A percentile compares a stretch with the other conserved stretches of the same genome.
Evolutionary conservation across 2,888 invertebrate genomes (phyloP).

Genomic region (Drosophila vallismaia): DNA sequence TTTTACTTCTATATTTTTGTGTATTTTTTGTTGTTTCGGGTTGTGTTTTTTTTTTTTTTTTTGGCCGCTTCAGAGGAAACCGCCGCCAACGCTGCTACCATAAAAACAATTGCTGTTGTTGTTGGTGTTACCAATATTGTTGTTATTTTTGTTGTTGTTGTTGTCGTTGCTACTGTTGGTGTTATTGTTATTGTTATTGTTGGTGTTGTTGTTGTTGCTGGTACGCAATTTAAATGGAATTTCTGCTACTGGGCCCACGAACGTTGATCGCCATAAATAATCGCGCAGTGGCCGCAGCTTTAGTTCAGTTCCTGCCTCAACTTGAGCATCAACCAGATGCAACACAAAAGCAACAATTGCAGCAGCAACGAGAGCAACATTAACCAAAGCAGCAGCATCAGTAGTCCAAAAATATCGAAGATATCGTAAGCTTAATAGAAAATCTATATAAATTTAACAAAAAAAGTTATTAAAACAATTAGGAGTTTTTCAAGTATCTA

Average conservation of each 20-base stretch:
- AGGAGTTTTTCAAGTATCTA: background rate
- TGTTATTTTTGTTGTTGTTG: slow-evolving; percentile 29
- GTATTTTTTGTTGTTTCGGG: background rate
- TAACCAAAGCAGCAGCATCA: slow-evolving; percentile 28
- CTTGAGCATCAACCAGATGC: slow-evolving; percentile 7
- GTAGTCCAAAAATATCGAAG: background rate
- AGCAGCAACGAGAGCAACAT: slow-evolving; percentile 30
- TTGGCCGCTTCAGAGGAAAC: slow-evolving; percentile 69
- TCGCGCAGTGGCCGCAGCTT: slow-evolving; percentile 55
- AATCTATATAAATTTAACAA: too few relatives aligned
- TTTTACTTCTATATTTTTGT: background rate
- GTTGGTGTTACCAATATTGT: slow-evolving; percentile 35
- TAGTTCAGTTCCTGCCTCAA: slow-evolving; percentile 17
- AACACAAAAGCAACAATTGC: slow-evolving; percentile 46
- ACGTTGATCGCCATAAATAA: slow-evolving; percentile 75
- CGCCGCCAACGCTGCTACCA: slow-evolving; percentile 74
- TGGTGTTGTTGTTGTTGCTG: slow-evolving; percentile 48
- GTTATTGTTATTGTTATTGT: slow-evolving; percentile 13
- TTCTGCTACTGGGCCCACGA: slow-evolving; percentile 69
- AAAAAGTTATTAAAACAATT: too few relatives aligned
- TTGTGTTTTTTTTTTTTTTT: slow-evolving; percentile 2
- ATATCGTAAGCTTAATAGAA: too few relatives aligned
- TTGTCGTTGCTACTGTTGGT: slow-evolving; percentile 16
- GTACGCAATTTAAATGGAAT: slow-evolving; percentile 78
- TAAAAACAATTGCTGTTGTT: slow-evolving; percentile 49